Conservation (phyloP, 2,888 invertebrate genomes). For the Sphinx pinastri region DNA sequence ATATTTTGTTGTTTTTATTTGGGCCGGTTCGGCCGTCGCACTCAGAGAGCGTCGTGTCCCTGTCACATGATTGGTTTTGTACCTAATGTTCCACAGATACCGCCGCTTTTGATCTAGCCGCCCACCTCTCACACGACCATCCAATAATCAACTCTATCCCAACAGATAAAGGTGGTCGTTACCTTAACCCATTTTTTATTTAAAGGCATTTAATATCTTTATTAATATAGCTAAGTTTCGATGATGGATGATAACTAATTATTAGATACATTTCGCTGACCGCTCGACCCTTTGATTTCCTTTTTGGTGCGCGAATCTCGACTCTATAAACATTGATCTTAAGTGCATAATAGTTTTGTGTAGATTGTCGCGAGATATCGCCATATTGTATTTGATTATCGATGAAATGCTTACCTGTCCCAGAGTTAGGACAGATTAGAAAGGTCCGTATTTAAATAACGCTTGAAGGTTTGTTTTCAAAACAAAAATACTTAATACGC, state of each 20-base stretch:
- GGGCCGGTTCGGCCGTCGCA: conserved; percentile 33
- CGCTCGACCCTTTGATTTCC: conserved; percentile 58
- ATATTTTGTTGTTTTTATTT: conserved; percentile 42
- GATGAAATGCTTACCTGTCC: conserved; percentile 50
- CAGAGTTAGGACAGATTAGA: conserved; percentile 48
- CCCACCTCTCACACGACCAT: conserved; percentile 41
- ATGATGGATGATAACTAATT: conserved; percentile 82
- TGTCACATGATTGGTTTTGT: conserved; percentile 77
- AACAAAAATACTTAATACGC: conserved; percentile 24
- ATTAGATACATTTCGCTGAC: conserved; percentile 79
- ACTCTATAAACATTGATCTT: neutral
- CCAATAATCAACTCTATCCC: conserved; percentile 29
- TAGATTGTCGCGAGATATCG: conserved; percentile 68
- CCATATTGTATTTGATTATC: conserved; percentile 80
- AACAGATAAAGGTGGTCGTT: conserved; percentile 27
- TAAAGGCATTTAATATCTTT: conserved; percentile 78
- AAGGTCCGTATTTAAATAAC: conserved; percentile 12
- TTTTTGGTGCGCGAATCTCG: conserved; percentile 26
- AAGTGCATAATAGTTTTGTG: conserved; percentile 30
- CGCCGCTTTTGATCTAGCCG: conserved; percentile 72
- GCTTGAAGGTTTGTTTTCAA: conserved; percentile 20
- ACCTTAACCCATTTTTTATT: conserved; percentile 28
- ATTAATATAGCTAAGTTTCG: conserved; percentile 75
- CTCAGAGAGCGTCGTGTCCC: conserved; percentile 45
- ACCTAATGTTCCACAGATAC: conserved; percentile 67